Evolutionary conservation across 2,113 vertebrate genomes (phyloP), one percentile per base, ranked within the genome.

Genomic region (Crotalus horridus): DNA sequence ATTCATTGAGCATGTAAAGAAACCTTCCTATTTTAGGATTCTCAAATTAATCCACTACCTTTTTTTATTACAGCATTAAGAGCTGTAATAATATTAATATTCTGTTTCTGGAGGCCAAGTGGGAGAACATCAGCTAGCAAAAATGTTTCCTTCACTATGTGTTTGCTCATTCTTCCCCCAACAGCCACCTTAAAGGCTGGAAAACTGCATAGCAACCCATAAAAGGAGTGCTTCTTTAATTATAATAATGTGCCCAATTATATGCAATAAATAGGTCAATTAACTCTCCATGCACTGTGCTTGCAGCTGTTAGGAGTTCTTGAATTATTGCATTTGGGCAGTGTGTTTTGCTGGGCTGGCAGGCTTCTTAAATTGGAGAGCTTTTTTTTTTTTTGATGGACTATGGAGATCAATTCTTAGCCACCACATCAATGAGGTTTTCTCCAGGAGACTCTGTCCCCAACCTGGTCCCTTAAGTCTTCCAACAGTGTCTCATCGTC

Each of bases 221-320:
- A 33, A 8, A 89, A 0, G 64, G 87, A 85, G 88, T 85, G 94
- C 86, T 95, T 93, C 89, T 93, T 87, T 87, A 93, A 0, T 85
- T 94, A 74, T 94, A 94, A 87, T 29, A 93, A 93, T 89, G 85
- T n/a, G 39, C 64, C 20, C 21, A 87, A 87, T 88, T 94, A 1
- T 54, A 53, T 92, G 89, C 89, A 89, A 91, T 90, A 94, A 94
- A 93, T 74, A 92, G 94, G 61, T 61, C 90, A 95, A 85, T 96
- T 94, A 93, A 90, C 89, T 86, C 48, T 95, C 94, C n/a, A n/a
- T n/a, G n/a, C n/a, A n/a, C n/a, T 93, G 85, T 93, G 85, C 95
- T 93, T 89, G 92, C 59, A 93, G 93, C 89, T 94, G 88, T 53
- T 69, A 53, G 87, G 92, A 91, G 86, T 93, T 91, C 85, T 85